These are phyloP conservation scores for Recurvirostra avosetta DNA, from an alignment of 2,113 vertebrate species.

Conservation along the genomic window DNA sequence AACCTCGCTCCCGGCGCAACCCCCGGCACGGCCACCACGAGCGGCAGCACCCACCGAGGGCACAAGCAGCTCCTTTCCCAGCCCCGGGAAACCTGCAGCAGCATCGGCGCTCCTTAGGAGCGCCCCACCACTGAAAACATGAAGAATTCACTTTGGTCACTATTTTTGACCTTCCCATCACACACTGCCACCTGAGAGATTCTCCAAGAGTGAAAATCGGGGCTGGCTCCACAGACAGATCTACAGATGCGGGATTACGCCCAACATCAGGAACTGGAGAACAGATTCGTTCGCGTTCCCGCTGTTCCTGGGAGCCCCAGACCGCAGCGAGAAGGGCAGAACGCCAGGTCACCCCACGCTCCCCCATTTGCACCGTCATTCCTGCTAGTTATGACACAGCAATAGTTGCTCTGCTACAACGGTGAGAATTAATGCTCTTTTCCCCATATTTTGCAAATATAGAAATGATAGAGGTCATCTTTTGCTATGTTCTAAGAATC, in stretches of 20 bases:
- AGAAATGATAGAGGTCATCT: fast-evolving
- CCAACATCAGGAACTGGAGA: fast-evolving
- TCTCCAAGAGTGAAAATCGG: fast-evolving
- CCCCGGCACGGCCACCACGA: not conserved
- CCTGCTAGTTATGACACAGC: not conserved
- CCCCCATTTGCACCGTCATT: not conserved
- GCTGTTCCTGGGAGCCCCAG: not conserved
- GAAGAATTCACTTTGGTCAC: fast-evolving
- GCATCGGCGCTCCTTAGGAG: fast-evolving
- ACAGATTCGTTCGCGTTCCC: fast-evolving
- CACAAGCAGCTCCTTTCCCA: not conserved
- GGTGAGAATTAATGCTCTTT: fast-evolving
- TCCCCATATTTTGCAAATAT: fast-evolving
- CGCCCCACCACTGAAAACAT: fast-evolving
- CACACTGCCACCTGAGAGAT: not conserved
- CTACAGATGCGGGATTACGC: fast-evolving
- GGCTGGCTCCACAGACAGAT: fast-evolving
- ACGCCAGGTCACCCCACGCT: not conserved
- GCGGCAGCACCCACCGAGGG: not conserved
- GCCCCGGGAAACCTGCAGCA: not conserved
- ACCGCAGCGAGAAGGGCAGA: fast-evolving
- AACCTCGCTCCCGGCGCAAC: not conserved
- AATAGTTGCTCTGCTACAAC: fast-evolving
- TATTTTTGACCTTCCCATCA: fast-evolving
- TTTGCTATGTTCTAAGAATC: not conserved